Conservation (phyloP, 2,797 vertebrate species). For the Gambusia yucatana region DNA sequence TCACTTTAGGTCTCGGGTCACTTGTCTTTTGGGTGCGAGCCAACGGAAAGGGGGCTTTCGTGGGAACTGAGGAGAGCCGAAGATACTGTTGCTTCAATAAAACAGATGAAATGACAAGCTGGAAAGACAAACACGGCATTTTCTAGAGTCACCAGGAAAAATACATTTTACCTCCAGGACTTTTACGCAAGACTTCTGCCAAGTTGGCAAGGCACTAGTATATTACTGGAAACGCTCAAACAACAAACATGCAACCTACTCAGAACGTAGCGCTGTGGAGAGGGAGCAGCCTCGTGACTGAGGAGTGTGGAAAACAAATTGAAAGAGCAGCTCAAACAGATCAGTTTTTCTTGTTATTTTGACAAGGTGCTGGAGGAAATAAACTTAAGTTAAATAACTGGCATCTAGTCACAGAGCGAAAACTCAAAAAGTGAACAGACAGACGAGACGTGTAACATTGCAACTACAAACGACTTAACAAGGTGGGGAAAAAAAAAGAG, state of each 20-base stretch:
- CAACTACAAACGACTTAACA: not conserved
- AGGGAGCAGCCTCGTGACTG: constrained; percentile 35
- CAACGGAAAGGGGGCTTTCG: constrained; percentile 21
- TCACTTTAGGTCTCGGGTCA: constrained; percentile 27
- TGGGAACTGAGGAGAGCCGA: constrained; percentile 30
- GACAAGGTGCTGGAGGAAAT: constrained; percentile 19
- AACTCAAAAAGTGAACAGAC: not conserved
- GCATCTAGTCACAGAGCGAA: constrained; percentile 11
- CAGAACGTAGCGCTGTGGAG: constrained; percentile 24
- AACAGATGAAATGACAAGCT: constrained; percentile 42
- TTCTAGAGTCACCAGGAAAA: constrained; percentile 38
- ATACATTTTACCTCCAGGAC: constrained; percentile 24
- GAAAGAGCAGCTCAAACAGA: constrained; percentile 26
- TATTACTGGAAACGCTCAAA: constrained; percentile 68
- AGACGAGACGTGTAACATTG: not conserved
- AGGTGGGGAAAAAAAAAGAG: not conserved
- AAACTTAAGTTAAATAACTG: constrained; percentile 20
- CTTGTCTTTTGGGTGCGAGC: constrained; percentile 22
- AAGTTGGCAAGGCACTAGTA: constrained; percentile 62
- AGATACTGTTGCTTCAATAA: constrained; percentile 39
- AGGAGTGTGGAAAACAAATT: constrained; percentile 34
- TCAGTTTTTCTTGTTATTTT: constrained; percentile 14
- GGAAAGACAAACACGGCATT: constrained; percentile 36
- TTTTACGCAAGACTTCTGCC: constrained; percentile 48
- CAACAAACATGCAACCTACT: constrained; percentile 61